These are phyloP conservation scores for Asarcornis scutulata DNA, from an alignment of 2,113 vertebrate species.

Conservation along the genomic window DNA sequence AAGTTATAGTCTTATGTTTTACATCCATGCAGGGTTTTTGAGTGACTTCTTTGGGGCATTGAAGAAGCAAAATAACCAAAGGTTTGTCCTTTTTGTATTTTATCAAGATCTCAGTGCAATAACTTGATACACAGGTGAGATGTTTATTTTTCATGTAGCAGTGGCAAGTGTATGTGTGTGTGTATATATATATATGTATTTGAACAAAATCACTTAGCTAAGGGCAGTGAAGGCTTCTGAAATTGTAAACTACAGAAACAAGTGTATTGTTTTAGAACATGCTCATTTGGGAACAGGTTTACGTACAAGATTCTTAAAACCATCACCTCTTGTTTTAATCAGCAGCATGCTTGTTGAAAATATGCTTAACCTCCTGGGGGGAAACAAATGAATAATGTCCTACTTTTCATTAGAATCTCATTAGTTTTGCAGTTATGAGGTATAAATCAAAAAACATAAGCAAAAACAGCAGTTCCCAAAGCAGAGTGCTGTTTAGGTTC, in stretches of 20 bases:
- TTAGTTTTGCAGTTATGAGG: constrained; percentile 38
- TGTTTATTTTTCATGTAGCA: neutral
- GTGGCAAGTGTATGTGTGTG: neutral
- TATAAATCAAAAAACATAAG: constrained; percentile 40
- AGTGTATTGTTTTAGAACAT: neutral
- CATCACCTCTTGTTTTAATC: constrained; percentile 43
- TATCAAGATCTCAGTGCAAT: neutral
- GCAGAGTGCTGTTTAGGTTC: neutral
- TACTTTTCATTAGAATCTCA: constrained; percentile 41
- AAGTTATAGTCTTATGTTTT: neutral
- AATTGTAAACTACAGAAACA: neutral
- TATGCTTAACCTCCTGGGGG: neutral
- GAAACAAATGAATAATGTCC: constrained; percentile 6
- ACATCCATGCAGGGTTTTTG: neutral
- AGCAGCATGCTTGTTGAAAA: constrained; percentile 8
- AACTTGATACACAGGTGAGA: neutral
- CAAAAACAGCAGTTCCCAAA: neutral
- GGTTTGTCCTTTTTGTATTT: neutral
- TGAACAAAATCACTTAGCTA: neutral
- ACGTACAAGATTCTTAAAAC: constrained; percentile 2
- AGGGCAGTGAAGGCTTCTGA: neutral
- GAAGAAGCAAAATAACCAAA: neutral
- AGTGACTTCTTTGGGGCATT: neutral
- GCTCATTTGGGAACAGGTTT: constrained; percentile 25
- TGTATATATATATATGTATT: neutral